Conservation (phyloP, 2,797 vertebrate genomes). For the Pipistrellus kuhlii region DNA sequence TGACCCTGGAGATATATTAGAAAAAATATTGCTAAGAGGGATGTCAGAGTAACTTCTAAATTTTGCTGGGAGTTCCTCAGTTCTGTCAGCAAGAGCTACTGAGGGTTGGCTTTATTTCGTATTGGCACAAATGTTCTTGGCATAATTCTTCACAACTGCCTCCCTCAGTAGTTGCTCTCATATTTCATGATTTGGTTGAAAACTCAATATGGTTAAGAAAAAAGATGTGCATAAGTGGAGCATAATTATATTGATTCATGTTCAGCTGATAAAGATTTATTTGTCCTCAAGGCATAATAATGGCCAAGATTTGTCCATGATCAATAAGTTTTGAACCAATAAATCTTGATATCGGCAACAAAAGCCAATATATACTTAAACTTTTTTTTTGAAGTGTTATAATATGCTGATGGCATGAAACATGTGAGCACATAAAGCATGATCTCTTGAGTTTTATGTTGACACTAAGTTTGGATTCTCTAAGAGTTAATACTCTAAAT, state of each 20-base stretch:
- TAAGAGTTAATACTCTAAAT: constrained; percentile 66
- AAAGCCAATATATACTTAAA: constrained; percentile 88
- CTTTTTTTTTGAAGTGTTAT: constrained; percentile 85
- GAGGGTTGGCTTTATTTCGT: not conserved
- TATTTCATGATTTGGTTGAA: constrained; percentile 84
- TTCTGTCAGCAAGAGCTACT: constrained; percentile 16
- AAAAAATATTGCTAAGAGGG: not conserved
- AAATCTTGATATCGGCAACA: constrained; percentile 88
- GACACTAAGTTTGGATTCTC: constrained; percentile 76
- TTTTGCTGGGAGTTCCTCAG: constrained; percentile 4
- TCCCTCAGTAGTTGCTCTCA: constrained; percentile 58
- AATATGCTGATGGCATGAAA: constrained; percentile 83
- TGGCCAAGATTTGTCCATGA: constrained; percentile 84
- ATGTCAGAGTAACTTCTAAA: not conserved
- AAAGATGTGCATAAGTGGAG: constrained; percentile 84
- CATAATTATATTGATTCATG: constrained; percentile 88
- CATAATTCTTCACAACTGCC: constrained; percentile 66
- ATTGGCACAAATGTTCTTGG: not conserved
- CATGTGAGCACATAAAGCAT: constrained; percentile 74
- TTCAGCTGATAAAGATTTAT: constrained; percentile 88
- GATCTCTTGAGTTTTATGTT: constrained; percentile 75
- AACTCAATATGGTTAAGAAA: constrained; percentile 81
- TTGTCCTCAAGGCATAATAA: constrained; percentile 87
- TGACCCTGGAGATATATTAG: not conserved
- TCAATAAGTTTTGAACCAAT: constrained; percentile 87